Conservation (phyloP, 2,113 vertebrate genomes). For the Neolamprologus ventralis region DNA sequence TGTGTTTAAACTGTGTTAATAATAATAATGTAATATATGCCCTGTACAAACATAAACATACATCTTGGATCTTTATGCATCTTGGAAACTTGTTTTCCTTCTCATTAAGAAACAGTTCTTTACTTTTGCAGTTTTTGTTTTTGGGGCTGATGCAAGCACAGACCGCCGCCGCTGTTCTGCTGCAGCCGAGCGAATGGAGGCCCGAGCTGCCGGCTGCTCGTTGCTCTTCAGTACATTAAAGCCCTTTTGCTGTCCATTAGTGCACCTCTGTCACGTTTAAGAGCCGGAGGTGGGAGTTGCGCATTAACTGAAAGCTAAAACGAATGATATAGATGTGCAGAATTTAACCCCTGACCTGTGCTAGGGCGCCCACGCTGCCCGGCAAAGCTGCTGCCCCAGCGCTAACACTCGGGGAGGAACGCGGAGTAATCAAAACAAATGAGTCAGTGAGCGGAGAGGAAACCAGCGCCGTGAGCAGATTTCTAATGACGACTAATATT, state of each 20-base stretch:
- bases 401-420: not conserved
- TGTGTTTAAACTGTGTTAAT: not conserved
- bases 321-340: conserved; percentile 27
- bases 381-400: not conserved
- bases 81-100: not conserved
- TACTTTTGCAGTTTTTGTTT: not conserved
- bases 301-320: conserved; percentile 48
- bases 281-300: conserved; percentile 34
- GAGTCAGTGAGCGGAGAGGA: conserved; percentile 28
- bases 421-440: conserved; percentile 44
- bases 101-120: not conserved
- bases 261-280: conserved; percentile 29
- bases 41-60: not conserved
- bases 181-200: not conserved
- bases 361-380: not conserved
- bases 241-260: conserved; percentile 51
- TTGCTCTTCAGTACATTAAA: conserved; percentile 31
- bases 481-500: conserved; percentile 56
- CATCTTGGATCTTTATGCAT: not conserved
- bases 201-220: not conserved
- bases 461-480: conserved; percentile 28
- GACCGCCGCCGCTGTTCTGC: not conserved
- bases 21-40: not conserved
- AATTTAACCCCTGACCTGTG: conserved; percentile 39
- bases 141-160: not conserved